phyloP scores from a whole-genome alignment of 2,113 vertebrate species.

The Stegastes partitus region DNA sequence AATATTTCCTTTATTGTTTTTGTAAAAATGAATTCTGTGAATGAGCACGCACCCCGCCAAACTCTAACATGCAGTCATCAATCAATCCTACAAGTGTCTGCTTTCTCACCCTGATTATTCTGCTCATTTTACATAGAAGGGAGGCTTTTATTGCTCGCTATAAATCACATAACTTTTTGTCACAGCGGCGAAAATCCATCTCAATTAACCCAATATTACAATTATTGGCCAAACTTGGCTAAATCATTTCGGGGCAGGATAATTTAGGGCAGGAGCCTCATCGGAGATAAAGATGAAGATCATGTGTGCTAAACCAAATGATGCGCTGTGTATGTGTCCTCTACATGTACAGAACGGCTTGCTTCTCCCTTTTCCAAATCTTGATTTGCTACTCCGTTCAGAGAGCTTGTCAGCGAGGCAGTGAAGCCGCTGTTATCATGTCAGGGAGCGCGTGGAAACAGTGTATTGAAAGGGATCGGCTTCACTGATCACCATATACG shows the following conservation, averaged over 20 bases:
- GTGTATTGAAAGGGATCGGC: constrained; percentile 3
- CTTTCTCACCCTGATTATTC: constrained; percentile 49
- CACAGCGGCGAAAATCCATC: constrained; percentile 63
- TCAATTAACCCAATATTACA: constrained; percentile 73
- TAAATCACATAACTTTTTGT: constrained; percentile 58
- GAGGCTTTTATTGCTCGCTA: constrained; percentile 60
- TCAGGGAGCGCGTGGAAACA: constrained; percentile 20
- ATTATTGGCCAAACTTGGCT: constrained; percentile 63
- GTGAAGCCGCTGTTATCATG: constrained; percentile 27
- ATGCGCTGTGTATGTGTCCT: background rate
- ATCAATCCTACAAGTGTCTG: constrained; percentile 33
- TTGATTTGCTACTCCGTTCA: constrained; percentile 46
- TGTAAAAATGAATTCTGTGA: constrained; percentile 33
- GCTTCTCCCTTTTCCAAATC: constrained; percentile 19
- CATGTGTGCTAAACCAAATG: constrained; percentile 36
- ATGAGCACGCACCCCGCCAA: background rate
- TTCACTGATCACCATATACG: constrained; percentile 9
- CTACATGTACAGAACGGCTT: background rate
- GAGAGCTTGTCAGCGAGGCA: constrained; percentile 22
- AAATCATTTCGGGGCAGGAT: constrained; percentile 61
- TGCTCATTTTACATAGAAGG: constrained; percentile 44
- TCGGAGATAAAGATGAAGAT: constrained; percentile 57
- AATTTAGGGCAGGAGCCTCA: constrained; percentile 44
- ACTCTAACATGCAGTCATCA: constrained; percentile 32
- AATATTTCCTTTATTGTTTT: constrained; percentile 12